Conservation (phyloP, 2,797 vertebrate species). For the Apodemus agrarius region DNA sequence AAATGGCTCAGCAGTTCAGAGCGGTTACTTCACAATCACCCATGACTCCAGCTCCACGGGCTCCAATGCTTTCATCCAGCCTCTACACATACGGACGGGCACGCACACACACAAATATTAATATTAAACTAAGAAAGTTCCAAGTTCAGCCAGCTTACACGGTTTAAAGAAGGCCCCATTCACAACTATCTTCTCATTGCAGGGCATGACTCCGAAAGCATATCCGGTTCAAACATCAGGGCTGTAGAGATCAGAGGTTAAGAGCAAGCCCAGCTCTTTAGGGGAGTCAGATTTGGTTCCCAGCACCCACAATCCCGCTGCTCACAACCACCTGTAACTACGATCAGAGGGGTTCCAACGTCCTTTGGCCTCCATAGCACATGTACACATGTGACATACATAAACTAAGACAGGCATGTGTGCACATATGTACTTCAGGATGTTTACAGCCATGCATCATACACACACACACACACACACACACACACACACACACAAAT, state of each 20-base stretch:
- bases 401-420: not conserved
- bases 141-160: not conserved
- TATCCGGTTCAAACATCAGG: not conserved
- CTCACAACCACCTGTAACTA: not conserved
- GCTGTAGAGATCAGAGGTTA: not conserved
- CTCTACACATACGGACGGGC: not conserved
- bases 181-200: conserved; percentile 3
- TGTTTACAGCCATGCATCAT: not conserved
- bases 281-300: not conserved
- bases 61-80: not conserved
- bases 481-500: not conserved
- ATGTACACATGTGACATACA: not conserved
- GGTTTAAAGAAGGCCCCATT: not conserved
- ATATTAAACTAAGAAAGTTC: not conserved
- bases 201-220: not conserved
- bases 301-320: not conserved
- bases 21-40: not conserved
- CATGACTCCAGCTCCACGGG: not conserved
- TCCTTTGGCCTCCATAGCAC: not conserved
- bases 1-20: not conserved
- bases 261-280: not conserved
- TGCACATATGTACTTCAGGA: not conserved
- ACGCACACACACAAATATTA: not conserved
- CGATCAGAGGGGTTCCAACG: not conserved
- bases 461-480: no score